Evolutionary conservation across 2,888 invertebrate species (phyloP).

Genomic region (Latrodectus hesperus): DNA sequence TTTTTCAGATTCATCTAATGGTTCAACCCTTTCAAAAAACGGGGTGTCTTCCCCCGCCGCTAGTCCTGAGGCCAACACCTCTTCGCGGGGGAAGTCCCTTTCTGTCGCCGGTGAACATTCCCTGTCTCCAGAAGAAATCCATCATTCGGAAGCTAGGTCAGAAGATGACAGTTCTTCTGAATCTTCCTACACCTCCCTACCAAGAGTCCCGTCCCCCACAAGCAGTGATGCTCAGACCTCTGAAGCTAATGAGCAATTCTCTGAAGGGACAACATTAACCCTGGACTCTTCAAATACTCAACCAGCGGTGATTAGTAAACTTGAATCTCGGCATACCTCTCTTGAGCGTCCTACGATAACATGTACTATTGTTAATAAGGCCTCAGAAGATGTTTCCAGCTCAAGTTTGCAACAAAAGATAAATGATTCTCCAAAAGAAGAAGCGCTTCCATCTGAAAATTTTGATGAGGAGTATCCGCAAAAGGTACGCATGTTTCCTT

Average conservation of each 20-base stretch:
- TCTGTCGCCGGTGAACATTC: constrained; percentile 39
- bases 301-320: too few species aligned
- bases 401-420: not conserved
- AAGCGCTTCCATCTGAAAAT: too few species aligned
- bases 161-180: constrained; percentile 50
- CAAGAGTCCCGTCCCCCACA: not conserved
- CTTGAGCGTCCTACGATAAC: not conserved
- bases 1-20: constrained; percentile 28
- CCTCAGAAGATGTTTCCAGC: not conserved
- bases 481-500: too few species aligned
- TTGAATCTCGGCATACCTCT: too few species aligned
- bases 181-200: constrained; percentile 49
- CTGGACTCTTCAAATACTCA: not conserved
- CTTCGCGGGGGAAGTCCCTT: constrained; percentile 64
- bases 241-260: not conserved
- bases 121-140: not conserved
- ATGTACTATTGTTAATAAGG: not conserved
- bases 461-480: too few species aligned
- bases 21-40: constrained; percentile 66
- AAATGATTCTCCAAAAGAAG: not conserved
- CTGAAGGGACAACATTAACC: not conserved
- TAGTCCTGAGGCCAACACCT: constrained; percentile 64
- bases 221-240: not conserved
- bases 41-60: constrained; percentile 70
- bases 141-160: not conserved